Conservation (phyloP, 2,113 vertebrate species). For the Geococcyx californianus region DNA sequence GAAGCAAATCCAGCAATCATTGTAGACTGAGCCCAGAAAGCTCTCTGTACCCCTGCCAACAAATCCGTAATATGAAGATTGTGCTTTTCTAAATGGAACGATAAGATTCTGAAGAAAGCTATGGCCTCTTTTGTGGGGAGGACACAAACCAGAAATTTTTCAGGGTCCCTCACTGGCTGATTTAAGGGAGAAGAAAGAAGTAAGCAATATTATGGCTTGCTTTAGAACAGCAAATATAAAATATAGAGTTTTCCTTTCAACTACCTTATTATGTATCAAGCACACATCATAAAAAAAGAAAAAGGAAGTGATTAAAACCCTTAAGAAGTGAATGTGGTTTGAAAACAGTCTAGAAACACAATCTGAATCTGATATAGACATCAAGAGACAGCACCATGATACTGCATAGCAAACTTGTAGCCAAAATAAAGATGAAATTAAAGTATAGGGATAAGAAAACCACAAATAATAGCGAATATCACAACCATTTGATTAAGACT, state of each 20-base stretch:
- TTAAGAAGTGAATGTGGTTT: neutral
- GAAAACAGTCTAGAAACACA: neutral
- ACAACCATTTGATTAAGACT: neutral
- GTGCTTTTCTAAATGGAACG: neutral
- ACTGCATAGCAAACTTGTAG: neutral
- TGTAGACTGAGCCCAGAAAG: neutral
- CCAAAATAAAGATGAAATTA: neutral
- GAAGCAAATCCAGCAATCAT: conserved; percentile 24
- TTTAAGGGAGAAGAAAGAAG: neutral
- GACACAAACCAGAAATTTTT: neutral
- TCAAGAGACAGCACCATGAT: neutral
- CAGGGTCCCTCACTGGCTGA: neutral
- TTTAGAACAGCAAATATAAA: neutral
- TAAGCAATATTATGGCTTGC: neutral
- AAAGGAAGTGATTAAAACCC: neutral
- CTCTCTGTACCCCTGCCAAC: conserved; percentile 9
- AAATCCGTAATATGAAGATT: neutral
- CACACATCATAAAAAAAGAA: neutral
- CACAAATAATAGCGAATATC: neutral
- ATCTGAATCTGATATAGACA: neutral
- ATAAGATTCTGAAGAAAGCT: neutral
- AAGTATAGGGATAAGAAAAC: neutral
- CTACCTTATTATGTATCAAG: neutral
- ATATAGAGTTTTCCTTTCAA: neutral
- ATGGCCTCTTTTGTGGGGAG: neutral